phyloP scores from a whole-genome alignment of 2,113 vertebrate species.

The Misgurnus anguillicaudatus region DNA sequence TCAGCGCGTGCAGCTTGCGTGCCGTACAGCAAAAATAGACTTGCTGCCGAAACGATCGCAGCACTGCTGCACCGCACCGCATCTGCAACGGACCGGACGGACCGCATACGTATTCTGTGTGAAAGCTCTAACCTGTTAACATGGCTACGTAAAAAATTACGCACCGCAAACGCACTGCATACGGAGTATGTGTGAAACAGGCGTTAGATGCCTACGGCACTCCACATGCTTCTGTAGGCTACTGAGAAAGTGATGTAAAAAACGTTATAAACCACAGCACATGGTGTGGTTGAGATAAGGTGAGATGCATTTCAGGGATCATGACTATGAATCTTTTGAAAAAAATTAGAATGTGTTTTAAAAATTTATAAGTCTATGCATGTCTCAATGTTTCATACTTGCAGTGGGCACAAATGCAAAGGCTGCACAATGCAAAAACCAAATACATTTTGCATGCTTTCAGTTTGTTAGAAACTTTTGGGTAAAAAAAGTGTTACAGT shows the following conservation, averaged over 20 bases:
- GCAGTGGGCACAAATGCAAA: neutral
- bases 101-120: too few species aligned
- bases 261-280: neutral
- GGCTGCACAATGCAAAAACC: neutral
- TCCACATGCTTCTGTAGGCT: neutral
- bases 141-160: too few species aligned
- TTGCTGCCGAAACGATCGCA: too few species aligned
- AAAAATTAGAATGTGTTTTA: conserved; percentile 14
- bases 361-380: conserved; percentile 13
- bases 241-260: neutral
- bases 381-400: conserved; percentile 3
- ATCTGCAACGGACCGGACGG: too few species aligned
- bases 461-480: neutral
- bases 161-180: too few species aligned
- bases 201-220: neutral
- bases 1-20: too few species aligned
- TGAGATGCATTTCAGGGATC: conserved; percentile 12
- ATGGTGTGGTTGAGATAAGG: neutral
- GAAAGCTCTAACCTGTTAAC: too few species aligned
- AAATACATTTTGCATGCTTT: neutral
- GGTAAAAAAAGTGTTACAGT: too few species aligned
- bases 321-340: neutral
- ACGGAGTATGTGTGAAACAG: too few species aligned
- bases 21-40: too few species aligned
- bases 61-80: too few species aligned